Percentiles rank a stretch among this genome's conserved stretches.
These are phyloP conservation scores for Chromis chromis DNA, from an alignment of 2,797 vertebrate genomes.

Conservation along the genomic window DNA sequence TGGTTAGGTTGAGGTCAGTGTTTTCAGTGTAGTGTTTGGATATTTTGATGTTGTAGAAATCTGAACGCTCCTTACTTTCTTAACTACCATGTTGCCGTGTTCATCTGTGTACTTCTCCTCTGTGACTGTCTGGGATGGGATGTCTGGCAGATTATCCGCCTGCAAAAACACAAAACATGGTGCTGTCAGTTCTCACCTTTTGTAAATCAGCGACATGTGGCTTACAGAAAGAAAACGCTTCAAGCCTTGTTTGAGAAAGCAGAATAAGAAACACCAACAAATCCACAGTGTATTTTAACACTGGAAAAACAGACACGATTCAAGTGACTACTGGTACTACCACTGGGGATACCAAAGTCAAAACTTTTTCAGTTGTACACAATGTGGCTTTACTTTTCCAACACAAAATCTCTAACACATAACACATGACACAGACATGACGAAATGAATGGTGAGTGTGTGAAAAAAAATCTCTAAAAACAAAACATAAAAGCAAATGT, in stretches of 20 bases:
- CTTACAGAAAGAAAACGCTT: not conserved
- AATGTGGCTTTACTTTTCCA: slow-evolving; percentile 10
- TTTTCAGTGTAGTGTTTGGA: not conserved
- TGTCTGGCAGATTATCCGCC: slow-evolving; percentile 92
- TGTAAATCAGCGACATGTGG: not conserved
- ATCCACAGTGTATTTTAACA: not conserved
- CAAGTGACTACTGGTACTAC: not conserved
- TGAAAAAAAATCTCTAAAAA: not conserved
- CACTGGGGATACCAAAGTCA: not conserved
- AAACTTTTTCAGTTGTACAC: not conserved
- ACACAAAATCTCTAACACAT: no score
- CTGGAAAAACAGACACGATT: not conserved
- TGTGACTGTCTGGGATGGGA: slow-evolving; percentile 90
- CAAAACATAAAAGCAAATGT: not conserved
- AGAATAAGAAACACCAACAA: not conserved
- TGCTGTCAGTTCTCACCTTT: slow-evolving; percentile 2
- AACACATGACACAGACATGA: not conserved
- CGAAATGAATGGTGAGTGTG: not conserved
- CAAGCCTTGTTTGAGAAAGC: not conserved
- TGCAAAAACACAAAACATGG: slow-evolving; percentile 66
- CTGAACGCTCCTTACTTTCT: slow-evolving; percentile 86
- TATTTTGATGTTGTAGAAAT: not conserved
- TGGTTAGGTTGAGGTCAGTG: no score
- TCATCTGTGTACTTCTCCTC: slow-evolving; percentile 95
- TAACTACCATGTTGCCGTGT: slow-evolving; percentile 93